Base-by-base conservation (phyloP, 1,140 invertebrate genomes). In the Euura lappo region DNA sequence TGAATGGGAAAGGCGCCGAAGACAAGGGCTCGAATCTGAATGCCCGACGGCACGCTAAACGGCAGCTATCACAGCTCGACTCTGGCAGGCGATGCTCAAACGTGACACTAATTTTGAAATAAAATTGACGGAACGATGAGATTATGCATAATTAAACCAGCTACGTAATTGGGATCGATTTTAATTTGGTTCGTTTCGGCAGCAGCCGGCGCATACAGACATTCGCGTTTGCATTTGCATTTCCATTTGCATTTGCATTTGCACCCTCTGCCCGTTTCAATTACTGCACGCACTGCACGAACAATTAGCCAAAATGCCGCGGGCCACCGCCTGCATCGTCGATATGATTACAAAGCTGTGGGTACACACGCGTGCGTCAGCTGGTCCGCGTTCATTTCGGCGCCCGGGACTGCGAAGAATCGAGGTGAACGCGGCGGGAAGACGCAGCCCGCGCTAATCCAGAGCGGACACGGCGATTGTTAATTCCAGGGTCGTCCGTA, bases 401-500 rank as follows among this genome's bases (percentile, higher is more conserved):
- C 28, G 28, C 28, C 28, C 28, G 28, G 28, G 28, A 28, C 28
- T 28, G 28, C 0, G 28, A 28, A 28, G 28, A 28, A 28, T 28
- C 28, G 28, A 28, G 28, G 28, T 28, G 28, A 28, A 28, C 28
- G 28, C 28, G 28, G 28, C 28, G 28, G 28, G 28, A 28, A 28
- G 28, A 28, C 28, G 28, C 28, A 28, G 28, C 28, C 28, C 1
- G 28, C 51, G 51, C 8, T n/a, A 6, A 11, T 60, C 13, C 13
- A 8, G 51, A 60, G 10, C 8, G 13, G 8, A 60, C 51, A 11
- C 3, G 51, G 51, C 51, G 51, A 60, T 60, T 60, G 51, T 8
- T 60, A 60, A 60, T 60, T 60, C 51, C 51, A 60, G 51, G 51
- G 51, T 60, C 51, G 51, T 60, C 51, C 51, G 51, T 60, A 60